These are phyloP conservation scores for Homalodisca vitripennis DNA, from an alignment of 1,140 invertebrate genomes.

Conservation along the genomic window DNA sequence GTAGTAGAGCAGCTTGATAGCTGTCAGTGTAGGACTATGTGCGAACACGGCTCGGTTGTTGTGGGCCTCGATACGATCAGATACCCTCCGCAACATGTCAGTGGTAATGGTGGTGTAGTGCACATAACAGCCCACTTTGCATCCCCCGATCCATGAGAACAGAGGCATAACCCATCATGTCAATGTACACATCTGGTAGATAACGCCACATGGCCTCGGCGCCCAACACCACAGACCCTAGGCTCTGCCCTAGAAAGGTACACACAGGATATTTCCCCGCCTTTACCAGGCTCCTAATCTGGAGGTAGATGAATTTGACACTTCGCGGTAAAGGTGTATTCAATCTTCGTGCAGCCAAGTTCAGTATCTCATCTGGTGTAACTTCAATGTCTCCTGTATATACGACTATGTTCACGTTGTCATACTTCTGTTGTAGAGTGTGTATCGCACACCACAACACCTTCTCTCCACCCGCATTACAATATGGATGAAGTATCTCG, in stretches of 20 bases:
- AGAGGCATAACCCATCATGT: constrained; percentile 93
- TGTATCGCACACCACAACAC: constrained; percentile 95
- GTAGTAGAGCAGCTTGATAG: constrained; percentile 87
- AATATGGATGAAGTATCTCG: constrained; percentile 97
- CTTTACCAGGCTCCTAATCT: constrained; percentile 71
- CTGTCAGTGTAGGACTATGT: constrained; percentile 76
- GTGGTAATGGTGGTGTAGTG: constrained; percentile 97
- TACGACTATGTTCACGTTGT: constrained; percentile 64
- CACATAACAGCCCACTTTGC: constrained; percentile 83
- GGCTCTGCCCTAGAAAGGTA: constrained; percentile 90
- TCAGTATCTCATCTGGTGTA: constrained; percentile 70
- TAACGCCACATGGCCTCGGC: constrained; percentile 83
- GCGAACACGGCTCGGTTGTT: constrained; percentile 88
- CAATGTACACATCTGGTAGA: constrained; percentile 87
- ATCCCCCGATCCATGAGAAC: constrained; percentile 80
- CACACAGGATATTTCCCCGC: constrained; percentile 85
- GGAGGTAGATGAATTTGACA: constrained; percentile 79
- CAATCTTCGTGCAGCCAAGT: constrained; percentile 73
- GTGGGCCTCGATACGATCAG: constrained; percentile 63
- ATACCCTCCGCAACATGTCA: constrained; percentile 87
- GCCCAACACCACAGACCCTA: constrained; percentile 85
- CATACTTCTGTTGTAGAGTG: constrained; percentile 73
- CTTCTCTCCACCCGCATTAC: constrained; percentile 96
- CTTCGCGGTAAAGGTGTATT: constrained; percentile 68
- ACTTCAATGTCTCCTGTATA: constrained; percentile 88